Base-by-base conservation (phyloP, 2,888 invertebrate genomes). In the Drosophila maculinotata region DNA sequence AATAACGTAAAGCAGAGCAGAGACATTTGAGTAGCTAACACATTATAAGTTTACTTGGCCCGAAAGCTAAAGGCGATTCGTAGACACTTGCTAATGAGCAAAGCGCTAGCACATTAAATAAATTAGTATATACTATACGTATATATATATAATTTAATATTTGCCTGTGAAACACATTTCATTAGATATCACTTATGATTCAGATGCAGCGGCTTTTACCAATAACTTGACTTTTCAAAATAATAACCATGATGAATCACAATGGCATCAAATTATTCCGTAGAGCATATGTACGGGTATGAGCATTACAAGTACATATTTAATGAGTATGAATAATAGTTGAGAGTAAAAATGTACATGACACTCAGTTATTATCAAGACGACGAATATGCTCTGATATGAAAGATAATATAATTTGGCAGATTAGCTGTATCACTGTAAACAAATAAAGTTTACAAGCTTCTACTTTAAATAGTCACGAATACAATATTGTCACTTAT, bases 191-290 rank as follows among this genome's bases (percentile, higher is more conserved):
- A 15, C 25, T 41, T 10, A 60, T 60, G 56, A 70, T 47, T 53
- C 59, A 60, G 45, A 25, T 35, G 12, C 26, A 30, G 31, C 30
- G n/a, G 31, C 35, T 39, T 39, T 31, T 26, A 41, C 25, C 15
- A n/a, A 12, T 15, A 15, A 10, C 9, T 36, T 10, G 30, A 31
- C 35, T 20, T 28, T 31, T 25, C n/a, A n/a, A 31, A 38, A 25
- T 20, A 20, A 28, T 31, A 31, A 35, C 1, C 1, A 10, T 3
- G 20, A 48, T 79, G 85, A 79, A 62, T 79, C 79, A 79, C 15
- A 35, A 6, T 38, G 9, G 35, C 26, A 58, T 39, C 52, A 25
- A 54, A 38, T 42, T 44, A 14, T 33, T 44, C 38, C 36, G 30
- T 23, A 12, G 17, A 31, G 9, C 33, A 25, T 25, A 12, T 23